phyloP scores from a whole-genome alignment of 2,888 invertebrate species.

The Pseudanteris insignis region DNA sequence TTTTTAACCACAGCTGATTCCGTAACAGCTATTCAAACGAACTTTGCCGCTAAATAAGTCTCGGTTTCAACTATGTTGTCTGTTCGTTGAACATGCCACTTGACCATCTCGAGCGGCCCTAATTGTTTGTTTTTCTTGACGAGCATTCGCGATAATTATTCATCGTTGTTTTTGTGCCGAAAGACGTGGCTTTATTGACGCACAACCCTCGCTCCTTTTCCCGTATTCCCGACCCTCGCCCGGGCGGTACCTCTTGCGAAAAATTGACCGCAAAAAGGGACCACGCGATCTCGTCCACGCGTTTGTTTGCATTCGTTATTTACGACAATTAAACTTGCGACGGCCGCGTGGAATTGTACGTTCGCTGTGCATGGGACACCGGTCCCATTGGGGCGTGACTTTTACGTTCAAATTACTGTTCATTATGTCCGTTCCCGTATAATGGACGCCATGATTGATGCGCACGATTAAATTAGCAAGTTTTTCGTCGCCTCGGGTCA shows the following conservation, averaged over 20 bases:
- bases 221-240: slow-evolving; percentile 24
- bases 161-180: slow-evolving; percentile 57
- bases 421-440: slow-evolving; percentile 31
- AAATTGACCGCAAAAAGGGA: slow-evolving; percentile 59
- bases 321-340: slow-evolving; percentile 49
- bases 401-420: slow-evolving; percentile 39
- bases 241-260: slow-evolving; percentile 44
- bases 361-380: slow-evolving; percentile 27
- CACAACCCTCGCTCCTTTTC: slow-evolving; percentile 39
- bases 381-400: slow-evolving; percentile 38
- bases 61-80: slow-evolving; percentile 19
- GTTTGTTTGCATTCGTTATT: slow-evolving; percentile 48
- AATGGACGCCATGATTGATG: slow-evolving; percentile 37
- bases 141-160: slow-evolving; percentile 62
- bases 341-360: slow-evolving; percentile 41
- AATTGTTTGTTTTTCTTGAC: slow-evolving; percentile 61
- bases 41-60: slow-evolving; percentile 15
- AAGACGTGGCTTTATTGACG: slow-evolving; percentile 54
- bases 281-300: slow-evolving; percentile 46
- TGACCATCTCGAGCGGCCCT: slow-evolving; percentile 58
- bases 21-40: slow-evolving; percentile 4
- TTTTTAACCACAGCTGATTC: no score
- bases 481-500: slow-evolving; percentile 26
- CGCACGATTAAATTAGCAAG: slow-evolving; percentile 31
- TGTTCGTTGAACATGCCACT: slow-evolving; percentile 61